Evolutionary conservation across 2,113 vertebrate species (phyloP).

Genomic region (Fulmarus glacialis): DNA sequence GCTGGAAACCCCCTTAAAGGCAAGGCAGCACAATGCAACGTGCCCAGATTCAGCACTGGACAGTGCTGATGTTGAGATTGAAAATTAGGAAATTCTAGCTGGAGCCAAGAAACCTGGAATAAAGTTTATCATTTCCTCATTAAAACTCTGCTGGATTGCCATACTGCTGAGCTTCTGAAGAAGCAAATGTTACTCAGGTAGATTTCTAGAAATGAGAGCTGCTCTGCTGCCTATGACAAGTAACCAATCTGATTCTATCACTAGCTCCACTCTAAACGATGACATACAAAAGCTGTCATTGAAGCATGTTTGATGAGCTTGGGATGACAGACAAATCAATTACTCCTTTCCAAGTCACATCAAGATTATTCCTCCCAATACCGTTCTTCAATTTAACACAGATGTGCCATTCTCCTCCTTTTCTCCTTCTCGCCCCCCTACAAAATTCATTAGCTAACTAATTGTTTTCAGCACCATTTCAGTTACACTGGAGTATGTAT

Average conservation of each 20-base stretch:
- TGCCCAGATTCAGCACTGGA: conserved; percentile 15
- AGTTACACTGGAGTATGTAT: background rate
- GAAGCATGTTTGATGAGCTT: background rate
- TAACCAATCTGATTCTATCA: background rate
- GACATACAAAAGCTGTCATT: background rate
- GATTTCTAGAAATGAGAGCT: background rate
- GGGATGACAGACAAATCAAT: background rate
- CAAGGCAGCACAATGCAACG: background rate
- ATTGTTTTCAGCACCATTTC: background rate
- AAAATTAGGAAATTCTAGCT: background rate
- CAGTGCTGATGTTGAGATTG: background rate
- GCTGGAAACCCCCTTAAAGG: background rate
- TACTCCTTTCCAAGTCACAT: background rate
- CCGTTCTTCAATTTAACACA: rapidly evolving
- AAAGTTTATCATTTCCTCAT: background rate
- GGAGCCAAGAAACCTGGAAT: background rate
- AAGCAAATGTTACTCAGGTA: background rate
- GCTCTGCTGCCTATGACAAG: background rate
- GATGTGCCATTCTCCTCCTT: background rate
- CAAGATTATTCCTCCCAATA: background rate
- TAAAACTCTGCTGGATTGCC: background rate
- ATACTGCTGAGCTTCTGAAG: background rate
- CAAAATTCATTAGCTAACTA: background rate
- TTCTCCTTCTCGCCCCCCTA: background rate
- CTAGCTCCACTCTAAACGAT: background rate